Percentiles rank a stretch among this genome's conserved stretches.
Evolutionary conservation across 2,888 invertebrate genomes (phyloP).

Genomic region (Blastobasis lacticolella): DNA sequence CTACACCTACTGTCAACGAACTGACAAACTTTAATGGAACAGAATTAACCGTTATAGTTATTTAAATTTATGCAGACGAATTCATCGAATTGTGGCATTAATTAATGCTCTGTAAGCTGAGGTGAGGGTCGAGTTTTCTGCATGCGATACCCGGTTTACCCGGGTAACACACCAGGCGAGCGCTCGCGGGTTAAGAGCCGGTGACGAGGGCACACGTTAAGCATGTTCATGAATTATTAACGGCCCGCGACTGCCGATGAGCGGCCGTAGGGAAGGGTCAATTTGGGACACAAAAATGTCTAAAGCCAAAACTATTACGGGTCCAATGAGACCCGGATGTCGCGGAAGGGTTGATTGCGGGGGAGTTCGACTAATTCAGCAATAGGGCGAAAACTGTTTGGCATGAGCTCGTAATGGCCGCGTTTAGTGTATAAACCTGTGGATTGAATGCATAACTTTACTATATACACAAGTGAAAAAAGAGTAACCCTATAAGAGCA

Average conservation of each 20-base stretch:
- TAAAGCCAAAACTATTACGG: neutral
- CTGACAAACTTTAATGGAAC: neutral
- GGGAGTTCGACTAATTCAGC: too few species aligned
- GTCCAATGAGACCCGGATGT: too few species aligned
- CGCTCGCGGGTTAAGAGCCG: conserved; percentile 17
- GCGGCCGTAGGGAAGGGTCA: neutral
- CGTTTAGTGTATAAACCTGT: too few species aligned
- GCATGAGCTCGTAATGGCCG: too few species aligned
- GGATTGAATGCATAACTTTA: too few species aligned
- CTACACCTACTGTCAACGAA: neutral
- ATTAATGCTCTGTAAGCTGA: conserved; percentile 2
- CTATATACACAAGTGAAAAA: too few species aligned
- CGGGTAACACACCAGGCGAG: conserved; percentile 25
- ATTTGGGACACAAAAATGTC: neutral
- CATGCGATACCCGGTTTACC: conserved; percentile 17
- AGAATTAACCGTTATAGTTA: too few species aligned
- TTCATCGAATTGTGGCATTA: neutral
- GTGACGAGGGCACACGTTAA: conserved; percentile 21
- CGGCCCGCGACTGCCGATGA: conserved; percentile 37
- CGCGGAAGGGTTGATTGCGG: too few species aligned
- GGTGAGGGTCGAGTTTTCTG: neutral
- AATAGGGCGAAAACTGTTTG: too few species aligned
- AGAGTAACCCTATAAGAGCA: too few species aligned
- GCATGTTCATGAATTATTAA: conserved; percentile 64
- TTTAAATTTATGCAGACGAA: too few species aligned